These are phyloP conservation scores for Liasis olivaceus DNA, from an alignment of 2,797 vertebrate genomes.

Conservation along the genomic window DNA sequence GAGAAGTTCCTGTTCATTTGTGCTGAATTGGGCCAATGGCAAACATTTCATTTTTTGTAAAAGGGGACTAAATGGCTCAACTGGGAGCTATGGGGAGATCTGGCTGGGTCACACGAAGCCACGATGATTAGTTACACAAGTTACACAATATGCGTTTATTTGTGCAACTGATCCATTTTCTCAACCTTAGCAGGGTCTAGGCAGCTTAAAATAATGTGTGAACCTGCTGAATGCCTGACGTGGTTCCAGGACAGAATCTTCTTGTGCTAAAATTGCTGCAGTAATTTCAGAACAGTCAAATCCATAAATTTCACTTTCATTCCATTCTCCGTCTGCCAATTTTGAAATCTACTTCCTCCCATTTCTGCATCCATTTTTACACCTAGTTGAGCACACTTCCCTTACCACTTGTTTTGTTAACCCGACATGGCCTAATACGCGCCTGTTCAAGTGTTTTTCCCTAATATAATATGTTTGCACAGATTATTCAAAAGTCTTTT, in stretches of 20 bases:
- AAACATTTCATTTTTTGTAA: background rate
- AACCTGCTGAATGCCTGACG: background rate
- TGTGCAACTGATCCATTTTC: background rate
- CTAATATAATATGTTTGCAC: background rate
- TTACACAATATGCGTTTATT: background rate
- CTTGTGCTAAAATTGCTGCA: background rate
- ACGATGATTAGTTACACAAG: background rate
- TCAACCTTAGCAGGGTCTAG: background rate
- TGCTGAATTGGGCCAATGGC: slow-evolving; percentile 43
- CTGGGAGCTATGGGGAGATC: too few species aligned
- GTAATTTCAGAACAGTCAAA: background rate
- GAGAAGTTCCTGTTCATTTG: slow-evolving; percentile 47
- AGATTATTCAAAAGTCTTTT: background rate
- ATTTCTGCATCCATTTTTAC: background rate
- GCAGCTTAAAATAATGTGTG: background rate
- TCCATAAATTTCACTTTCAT: background rate
- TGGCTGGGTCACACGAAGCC: background rate
- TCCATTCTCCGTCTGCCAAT: background rate
- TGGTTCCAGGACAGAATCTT: background rate
- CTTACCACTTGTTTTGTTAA: background rate
- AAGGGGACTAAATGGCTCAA: background rate
- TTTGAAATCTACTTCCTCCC: background rate
- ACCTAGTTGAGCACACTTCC: background rate
- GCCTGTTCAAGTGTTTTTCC: background rate
- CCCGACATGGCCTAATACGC: background rate